Evolutionary conservation across 2,797 vertebrate species (phyloP).

Genomic region (Peromyscus melanophrys): DNA sequence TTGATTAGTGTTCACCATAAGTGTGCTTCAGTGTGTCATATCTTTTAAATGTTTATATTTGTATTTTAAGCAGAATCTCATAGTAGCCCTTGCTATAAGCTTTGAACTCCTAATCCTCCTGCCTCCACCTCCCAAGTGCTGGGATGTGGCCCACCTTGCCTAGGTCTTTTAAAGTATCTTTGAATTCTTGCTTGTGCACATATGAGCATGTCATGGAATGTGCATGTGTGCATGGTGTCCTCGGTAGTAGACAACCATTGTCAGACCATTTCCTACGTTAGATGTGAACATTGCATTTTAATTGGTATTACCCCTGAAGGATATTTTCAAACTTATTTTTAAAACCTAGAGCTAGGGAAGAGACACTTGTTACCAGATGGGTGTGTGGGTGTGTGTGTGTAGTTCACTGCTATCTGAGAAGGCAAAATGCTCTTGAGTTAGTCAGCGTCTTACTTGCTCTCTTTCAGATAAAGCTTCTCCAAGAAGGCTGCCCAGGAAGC

Average conservation of each 20-base stretch:
- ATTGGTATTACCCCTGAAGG: background rate
- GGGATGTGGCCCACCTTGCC: background rate
- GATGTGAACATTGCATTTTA: background rate
- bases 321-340: background rate
- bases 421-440: background rate
- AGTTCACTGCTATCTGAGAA: background rate
- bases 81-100: background rate
- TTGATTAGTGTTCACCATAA: slow-evolving; percentile 41
- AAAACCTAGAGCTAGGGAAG: background rate
- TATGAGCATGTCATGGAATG: background rate
- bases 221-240: background rate
- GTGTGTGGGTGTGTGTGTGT: background rate
- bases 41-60: background rate
- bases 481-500: slow-evolving; percentile 95
- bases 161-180: background rate
- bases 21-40: background rate
- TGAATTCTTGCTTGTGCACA: background rate
- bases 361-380: background rate
- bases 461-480: slow-evolving; percentile 97
- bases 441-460: background rate
- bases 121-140: background rate
- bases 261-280: background rate
- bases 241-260: background rate
- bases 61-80: background rate
- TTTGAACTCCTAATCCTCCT: background rate